These are phyloP conservation scores for Blera fallax DNA, from an alignment of 2,888 invertebrate species.

Conservation along the genomic window DNA sequence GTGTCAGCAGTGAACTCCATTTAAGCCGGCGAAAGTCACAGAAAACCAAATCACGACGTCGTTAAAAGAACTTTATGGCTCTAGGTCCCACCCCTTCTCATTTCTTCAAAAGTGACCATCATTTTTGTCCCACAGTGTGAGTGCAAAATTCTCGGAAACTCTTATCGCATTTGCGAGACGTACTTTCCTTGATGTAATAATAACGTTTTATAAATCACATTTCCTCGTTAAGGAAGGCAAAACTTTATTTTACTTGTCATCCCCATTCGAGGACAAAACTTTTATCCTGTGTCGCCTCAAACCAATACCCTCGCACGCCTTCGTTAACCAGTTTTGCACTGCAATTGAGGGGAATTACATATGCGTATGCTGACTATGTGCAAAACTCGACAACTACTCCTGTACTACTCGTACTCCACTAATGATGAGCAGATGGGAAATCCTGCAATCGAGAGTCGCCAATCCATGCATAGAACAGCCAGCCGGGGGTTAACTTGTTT, in stretches of 20 bases:
- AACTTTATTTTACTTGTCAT: conserved; percentile 60
- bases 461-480: neutral
- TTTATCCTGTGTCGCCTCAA: neutral
- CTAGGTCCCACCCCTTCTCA: neutral
- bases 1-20: too few relatives aligned
- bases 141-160: neutral
- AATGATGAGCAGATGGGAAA: conserved; percentile 20
- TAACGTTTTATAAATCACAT: conserved; percentile 59
- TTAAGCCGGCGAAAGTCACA: too few relatives aligned
- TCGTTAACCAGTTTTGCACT: conserved; percentile 19
- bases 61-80: too few relatives aligned
- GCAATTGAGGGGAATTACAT: conserved; percentile 20
- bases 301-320: neutral
- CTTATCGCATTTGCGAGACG: neutral
- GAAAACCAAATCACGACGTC: too few relatives aligned
- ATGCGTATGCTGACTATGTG: conserved; percentile 34
- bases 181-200: conserved; percentile 24
- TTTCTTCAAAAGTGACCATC: neutral
- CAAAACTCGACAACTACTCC: conserved; percentile 1
- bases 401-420: conserved; percentile 9
- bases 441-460: neutral
- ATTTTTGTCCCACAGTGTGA: neutral
- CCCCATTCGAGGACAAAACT: conserved; percentile 14
- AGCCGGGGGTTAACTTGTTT: conserved; percentile 15
- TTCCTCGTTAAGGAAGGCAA: conserved; percentile 39